Base-by-base conservation (phyloP, 2,888 invertebrate species). In the Pomacea canaliculata region DNA sequence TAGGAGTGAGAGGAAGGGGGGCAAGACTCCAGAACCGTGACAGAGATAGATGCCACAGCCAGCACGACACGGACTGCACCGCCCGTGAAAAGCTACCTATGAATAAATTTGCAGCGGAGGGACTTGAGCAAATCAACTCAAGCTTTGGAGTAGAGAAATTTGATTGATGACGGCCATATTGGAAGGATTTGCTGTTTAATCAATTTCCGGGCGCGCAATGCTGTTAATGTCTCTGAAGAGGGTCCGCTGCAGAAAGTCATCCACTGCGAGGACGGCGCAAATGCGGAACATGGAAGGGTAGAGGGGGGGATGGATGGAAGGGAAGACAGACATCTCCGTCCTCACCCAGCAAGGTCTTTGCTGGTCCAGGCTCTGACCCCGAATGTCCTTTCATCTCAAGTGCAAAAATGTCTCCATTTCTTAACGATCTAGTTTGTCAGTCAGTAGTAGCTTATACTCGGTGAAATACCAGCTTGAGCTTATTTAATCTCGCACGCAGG, bases 121-220 rank as follows among this genome's bases (percentile, higher is more conserved):
- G 79, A 71, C 75, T n/a, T 23, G n/a, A 56, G 67, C 70, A 76
- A 79, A 77, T 79, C 69, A 79, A 76, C 27, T 70, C 48, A 67
- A 72, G 75, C 75, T 72, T 70, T 73, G 76, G 72, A 66, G 65
- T 67, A 67, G 76, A 60, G 70, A 70, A 76, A 68, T 73, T 66
- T 81, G 81, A 81, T 80, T 78, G 81, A 81, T 81, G 78, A 79
- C 73, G 60, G 67, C 74, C 76, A 79, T 81, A 81, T 81, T 78
- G 79, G 70, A 63, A 27, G 81, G 79, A 79, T 80, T 80, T 79
- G 77, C 76, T 78, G 75, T 80, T 79, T 80, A 81, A 80, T 81
- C 80, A 81, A 80, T 78, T 78, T 73, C 71, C 62, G 70, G 71
- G 67, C 27, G 27, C 48, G 56, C n/a, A 46, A 71, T 37, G 68